phyloP scores from a whole-genome alignment of 2,113 vertebrate genomes.

The Progne subis region DNA sequence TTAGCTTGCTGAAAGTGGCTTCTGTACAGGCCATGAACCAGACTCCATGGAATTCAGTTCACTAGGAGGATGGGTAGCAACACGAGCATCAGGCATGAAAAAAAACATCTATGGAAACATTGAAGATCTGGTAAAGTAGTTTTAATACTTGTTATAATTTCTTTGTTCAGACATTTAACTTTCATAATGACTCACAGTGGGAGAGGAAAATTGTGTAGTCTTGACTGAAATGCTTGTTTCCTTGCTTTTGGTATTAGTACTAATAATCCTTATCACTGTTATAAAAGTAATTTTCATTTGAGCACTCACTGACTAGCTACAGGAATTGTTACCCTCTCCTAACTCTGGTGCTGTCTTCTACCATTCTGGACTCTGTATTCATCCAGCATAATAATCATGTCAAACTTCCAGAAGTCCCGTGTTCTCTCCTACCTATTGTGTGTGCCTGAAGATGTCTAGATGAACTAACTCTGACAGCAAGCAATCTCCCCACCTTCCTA shows the following conservation, averaged over 20 bases:
- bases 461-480: not conserved
- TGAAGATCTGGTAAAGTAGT: constrained; percentile 90
- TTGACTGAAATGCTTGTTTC: not conserved
- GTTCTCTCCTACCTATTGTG: not conserved
- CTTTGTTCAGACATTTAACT: not conserved
- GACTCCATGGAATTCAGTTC: constrained; percentile 99
- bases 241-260: not conserved
- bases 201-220: not conserved
- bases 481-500: not conserved
- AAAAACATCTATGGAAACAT: constrained; percentile 99
- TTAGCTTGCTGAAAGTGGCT: constrained; percentile 94
- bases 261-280: not conserved
- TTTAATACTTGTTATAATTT: not conserved
- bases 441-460: not conserved
- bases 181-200: not conserved
- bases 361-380: not conserved
- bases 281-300: not conserved
- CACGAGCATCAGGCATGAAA: constrained; percentile 98
- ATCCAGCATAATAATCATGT: not conserved
- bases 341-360: not conserved
- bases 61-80: constrained; percentile 96
- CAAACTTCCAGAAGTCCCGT: not conserved
- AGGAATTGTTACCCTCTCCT: not conserved
- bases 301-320: not conserved
- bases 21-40: constrained; percentile 97